Evolutionary conservation across 2,113 vertebrate genomes (phyloP).

Genomic region (Xyrauchen texanus): DNA sequence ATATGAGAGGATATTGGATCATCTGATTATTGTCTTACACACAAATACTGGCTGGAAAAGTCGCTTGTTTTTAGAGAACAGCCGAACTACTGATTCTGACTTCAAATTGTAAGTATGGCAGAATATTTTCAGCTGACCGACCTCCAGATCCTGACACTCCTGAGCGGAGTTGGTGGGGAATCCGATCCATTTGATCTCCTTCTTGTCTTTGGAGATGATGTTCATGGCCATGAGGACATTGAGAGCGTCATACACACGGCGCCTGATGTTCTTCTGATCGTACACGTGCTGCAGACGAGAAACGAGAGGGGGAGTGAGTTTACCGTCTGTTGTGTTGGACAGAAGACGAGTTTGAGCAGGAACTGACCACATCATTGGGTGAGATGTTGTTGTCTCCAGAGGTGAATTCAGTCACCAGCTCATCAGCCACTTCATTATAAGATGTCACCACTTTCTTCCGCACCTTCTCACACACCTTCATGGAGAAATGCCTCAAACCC

Average conservation of each 20-base stretch:
- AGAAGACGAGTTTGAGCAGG: not conserved
- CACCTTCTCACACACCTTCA: constrained; percentile 99
- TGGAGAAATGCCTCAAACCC: constrained; percentile 96
- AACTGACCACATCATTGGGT: constrained; percentile 88
- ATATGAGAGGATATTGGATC: too few relatives aligned
- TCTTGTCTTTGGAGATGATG: constrained; percentile 99
- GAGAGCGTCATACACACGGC: constrained; percentile 95
- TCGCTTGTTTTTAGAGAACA: too few relatives aligned
- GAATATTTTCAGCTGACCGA: constrained; percentile 52
- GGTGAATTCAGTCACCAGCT: constrained; percentile 95
- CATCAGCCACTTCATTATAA: constrained; percentile 97
- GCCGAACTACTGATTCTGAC: too few relatives aligned
- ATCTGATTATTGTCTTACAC: too few relatives aligned
- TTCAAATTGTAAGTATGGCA: too few relatives aligned
- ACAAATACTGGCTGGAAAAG: not conserved
- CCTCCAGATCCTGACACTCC: constrained; percentile 98
- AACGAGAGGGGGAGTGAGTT: not conserved
- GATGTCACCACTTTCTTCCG: constrained; percentile 96
- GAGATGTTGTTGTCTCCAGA: constrained; percentile 91
- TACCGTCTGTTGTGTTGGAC: not conserved
- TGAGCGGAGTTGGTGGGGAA: constrained; percentile 98
- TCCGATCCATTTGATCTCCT: constrained; percentile 98
- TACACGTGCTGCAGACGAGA: constrained; percentile 81
- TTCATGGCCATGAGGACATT: constrained; percentile 99
- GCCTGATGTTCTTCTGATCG: constrained; percentile 97